Base-by-base conservation (phyloP, 2,113 vertebrate species). In the Podarcis cretensis region DNA sequence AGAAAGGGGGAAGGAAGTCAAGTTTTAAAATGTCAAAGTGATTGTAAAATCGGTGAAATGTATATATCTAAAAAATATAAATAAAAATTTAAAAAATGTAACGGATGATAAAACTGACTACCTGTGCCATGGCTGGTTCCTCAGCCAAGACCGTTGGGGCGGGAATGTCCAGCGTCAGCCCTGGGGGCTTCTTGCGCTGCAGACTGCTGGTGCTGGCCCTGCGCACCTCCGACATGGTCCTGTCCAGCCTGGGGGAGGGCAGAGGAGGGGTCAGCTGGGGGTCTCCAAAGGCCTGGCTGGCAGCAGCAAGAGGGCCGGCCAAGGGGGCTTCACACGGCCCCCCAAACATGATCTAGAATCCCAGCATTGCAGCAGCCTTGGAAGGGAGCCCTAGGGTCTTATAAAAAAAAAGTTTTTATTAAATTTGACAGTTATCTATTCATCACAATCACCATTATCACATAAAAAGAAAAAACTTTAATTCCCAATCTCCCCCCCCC, bases 151-250 rank as follows among this genome's bases (percentile, higher is more conserved):
- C 89, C 8, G 92, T 91, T 0, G 98, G 98, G 93, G 97, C 96
- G 0, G 99, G 99, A 93, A 99, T 99, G 96, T 99, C 98, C 96
- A 99, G 96, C 92, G 97, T 97, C 37, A 99, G 96, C 98, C 99
- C 99, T 35, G 99, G 98, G 0, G 99, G 99, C 94, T 99, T 99
- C 96, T 99, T 99, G 93, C 98, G 97, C 96, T 99, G 99, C 91
- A 99, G 97, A 93, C 99, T 99, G 97, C 98, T 99, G 0, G 98
- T 98, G 96, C 98, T 99, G 94, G 98, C 98, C 23, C 97, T 97
- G 77, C 97, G 96, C 14, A 54, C 96, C 96, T 99, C 99, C 78
- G 98, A 97, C 99, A 99, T 99, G 74, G 93, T 97, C 95, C 96
- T 94, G 48, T 93, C 96, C 95, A 95, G 95, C 97, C 98, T 98